Evolutionary conservation across 2,797 vertebrate genomes (phyloP).

Genomic region (Sibirionetta formosa): DNA sequence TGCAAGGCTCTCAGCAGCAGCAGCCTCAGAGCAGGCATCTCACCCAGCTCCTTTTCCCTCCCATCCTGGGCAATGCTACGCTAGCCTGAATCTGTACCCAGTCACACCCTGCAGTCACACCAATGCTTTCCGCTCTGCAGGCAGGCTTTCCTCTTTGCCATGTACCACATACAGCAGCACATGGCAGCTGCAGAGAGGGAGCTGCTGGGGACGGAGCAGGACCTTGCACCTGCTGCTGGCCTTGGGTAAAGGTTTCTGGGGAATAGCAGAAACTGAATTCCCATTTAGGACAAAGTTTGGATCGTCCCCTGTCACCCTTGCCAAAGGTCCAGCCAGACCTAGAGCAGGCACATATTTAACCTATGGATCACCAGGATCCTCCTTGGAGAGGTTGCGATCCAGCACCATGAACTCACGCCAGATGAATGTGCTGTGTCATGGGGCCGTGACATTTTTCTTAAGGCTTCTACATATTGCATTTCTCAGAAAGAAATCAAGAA

Average conservation of each 20-base stretch:
- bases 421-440: neutral
- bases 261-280: accelerated
- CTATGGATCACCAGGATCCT: neutral
- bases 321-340: neutral
- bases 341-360: neutral
- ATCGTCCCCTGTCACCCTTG: neutral
- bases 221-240: accelerated
- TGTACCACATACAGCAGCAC: accelerated
- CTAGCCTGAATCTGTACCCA: neutral
- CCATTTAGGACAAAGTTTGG: neutral
- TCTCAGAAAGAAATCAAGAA: neutral
- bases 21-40: neutral
- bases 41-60: neutral
- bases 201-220: neutral
- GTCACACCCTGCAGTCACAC: neutral
- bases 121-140: accelerated
- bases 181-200: neutral
- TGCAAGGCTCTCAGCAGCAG: neutral
- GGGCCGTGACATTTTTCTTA: neutral
- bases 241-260: neutral
- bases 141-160: neutral
- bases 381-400: neutral
- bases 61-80: neutral
- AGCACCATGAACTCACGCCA: neutral
- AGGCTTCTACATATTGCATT: neutral